Conservation (phyloP, 2,888 invertebrate genomes). For the Hemicrepidius hirtus region DNA sequence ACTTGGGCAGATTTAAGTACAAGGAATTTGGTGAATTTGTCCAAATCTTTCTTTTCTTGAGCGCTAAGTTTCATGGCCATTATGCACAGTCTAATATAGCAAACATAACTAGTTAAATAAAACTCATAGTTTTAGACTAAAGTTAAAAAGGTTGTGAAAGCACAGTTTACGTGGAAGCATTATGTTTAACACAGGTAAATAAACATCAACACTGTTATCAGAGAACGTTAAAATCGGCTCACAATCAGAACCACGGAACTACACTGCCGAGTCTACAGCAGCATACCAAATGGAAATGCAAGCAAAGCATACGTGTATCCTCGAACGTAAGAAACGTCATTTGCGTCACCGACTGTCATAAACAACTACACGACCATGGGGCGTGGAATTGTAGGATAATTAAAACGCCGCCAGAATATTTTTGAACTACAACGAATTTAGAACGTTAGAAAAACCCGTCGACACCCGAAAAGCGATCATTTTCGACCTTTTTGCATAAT, state of each 20-base stretch:
- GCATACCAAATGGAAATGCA: conserved; percentile 11
- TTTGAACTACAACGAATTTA: not conserved
- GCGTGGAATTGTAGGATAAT: conserved; percentile 25
- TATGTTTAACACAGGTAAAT: no score
- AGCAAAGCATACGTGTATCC: conserved; percentile 17
- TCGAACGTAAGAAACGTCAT: conserved; percentile 24
- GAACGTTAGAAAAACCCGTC: not conserved
- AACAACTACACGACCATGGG: conserved; percentile 22
- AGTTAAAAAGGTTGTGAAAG: conserved; percentile 4
- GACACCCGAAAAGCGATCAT: not conserved
- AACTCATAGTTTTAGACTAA: conserved; percentile 7
- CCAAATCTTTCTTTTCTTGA: conserved; percentile 86
- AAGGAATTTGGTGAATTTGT: conserved; percentile 92
- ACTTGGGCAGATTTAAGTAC: conserved; percentile 92
- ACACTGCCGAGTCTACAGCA: not conserved
- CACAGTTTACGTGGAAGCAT: conserved; percentile 13
- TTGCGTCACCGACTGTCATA: conserved; percentile 34
- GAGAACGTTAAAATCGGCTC: no score
- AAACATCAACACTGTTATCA: not conserved
- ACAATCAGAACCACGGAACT: not conserved
- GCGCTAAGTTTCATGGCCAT: conserved; percentile 71
- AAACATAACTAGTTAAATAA: conserved; percentile 12
- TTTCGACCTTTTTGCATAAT: not conserved
- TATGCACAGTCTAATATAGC: not conserved
- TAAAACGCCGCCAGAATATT: conserved; percentile 1